Evolutionary conservation across 2,113 vertebrate genomes (phyloP).

Genomic region (Oryzias woworae): DNA sequence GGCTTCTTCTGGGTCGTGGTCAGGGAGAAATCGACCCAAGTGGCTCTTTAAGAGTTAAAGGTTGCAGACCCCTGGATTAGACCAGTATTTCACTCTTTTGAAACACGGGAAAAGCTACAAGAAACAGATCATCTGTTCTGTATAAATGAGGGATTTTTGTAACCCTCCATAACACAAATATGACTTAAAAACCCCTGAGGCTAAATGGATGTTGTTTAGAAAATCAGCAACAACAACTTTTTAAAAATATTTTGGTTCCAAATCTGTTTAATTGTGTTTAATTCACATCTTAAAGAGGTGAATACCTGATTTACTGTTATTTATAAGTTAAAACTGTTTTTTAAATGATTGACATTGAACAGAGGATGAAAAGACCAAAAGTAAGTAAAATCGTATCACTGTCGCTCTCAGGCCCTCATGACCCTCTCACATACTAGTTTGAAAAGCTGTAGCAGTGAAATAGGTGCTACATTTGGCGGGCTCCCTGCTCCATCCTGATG

Average conservation of each 20-base stretch:
- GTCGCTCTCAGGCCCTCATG: not conserved
- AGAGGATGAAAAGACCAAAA: not conserved
- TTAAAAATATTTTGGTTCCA: not conserved
- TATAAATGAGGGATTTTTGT: conserved; percentile 7
- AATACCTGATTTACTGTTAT: not conserved
- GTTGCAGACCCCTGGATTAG: too few relatives aligned
- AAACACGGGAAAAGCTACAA: not conserved
- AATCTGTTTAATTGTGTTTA: not conserved
- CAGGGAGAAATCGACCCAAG: too few relatives aligned
- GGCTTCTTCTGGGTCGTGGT: too few relatives aligned
- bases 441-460: too few relatives aligned
- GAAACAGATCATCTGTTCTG: not conserved
- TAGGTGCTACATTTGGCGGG: too few relatives aligned
- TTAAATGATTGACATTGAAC: too few relatives aligned
- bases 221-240: not conserved
- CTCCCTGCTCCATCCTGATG: too few relatives aligned
- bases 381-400: not conserved
- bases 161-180: not conserved
- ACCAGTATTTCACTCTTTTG: too few relatives aligned
- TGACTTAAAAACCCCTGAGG: not conserved
- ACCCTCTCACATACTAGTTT: too few relatives aligned
- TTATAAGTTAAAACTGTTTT: not conserved
- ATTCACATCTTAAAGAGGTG: not conserved
- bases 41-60: too few relatives aligned
- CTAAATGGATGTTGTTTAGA: not conserved